Conservation (phyloP, 2,113 vertebrate genomes). For the Phrynosoma blainvillii region DNA sequence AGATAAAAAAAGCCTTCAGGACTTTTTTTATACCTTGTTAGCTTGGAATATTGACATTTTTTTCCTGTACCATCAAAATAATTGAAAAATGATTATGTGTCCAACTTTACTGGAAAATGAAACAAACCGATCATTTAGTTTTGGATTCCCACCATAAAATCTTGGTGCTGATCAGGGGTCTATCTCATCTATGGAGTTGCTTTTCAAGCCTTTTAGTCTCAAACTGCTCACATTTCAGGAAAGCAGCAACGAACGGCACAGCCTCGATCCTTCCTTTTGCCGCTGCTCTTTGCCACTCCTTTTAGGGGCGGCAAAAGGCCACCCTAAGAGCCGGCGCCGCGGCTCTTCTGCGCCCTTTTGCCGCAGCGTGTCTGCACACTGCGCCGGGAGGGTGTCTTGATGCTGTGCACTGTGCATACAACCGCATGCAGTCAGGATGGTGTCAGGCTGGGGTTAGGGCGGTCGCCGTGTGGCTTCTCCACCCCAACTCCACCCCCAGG, state of each 20-base stretch:
- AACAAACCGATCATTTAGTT: background rate
- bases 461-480: no score
- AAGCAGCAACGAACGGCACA: background rate
- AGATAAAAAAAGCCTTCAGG: background rate
- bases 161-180: background rate
- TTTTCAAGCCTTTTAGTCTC: slow-evolving; percentile 2
- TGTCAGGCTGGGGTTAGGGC: no score
- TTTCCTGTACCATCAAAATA: background rate
- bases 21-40: background rate
- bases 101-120: background rate
- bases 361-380: no score
- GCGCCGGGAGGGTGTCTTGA: no score
- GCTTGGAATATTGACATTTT: background rate
- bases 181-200: slow-evolving; percentile 40
- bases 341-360: no score
- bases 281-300: no score
- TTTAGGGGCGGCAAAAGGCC: no score
- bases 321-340: no score
- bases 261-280: no score
- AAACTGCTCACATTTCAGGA: background rate
- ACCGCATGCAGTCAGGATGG: no score
- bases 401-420: no score
- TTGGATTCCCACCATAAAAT: slow-evolving; percentile 8
- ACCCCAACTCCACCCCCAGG: no score
- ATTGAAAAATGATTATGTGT: background rate